Evolutionary conservation across 2,797 vertebrate species (phyloP).

Genomic region (Hypotaenidia philippensis): DNA sequence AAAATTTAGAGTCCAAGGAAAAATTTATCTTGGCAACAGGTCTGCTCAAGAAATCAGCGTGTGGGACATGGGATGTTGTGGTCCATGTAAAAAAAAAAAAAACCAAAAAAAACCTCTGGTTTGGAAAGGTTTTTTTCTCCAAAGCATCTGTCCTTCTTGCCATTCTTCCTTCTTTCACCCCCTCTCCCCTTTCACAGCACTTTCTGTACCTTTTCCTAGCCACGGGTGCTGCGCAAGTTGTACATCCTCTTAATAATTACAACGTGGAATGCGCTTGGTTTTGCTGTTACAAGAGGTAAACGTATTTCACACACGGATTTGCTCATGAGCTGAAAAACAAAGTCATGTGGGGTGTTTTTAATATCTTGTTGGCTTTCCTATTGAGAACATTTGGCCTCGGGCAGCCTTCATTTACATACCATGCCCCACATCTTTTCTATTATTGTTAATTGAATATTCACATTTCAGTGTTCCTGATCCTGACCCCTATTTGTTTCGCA

Average conservation of each 20-base stretch:
- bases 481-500: conserved; percentile 23
- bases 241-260: conserved; percentile 27
- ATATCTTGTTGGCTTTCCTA: conserved; percentile 39
- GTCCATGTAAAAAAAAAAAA: conserved; percentile 34
- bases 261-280: conserved; percentile 37
- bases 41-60: conserved; percentile 73
- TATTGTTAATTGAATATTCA: conserved; percentile 58
- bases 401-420: conserved; percentile 42
- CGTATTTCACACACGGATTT: conserved; percentile 53
- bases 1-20: conserved; percentile 77
- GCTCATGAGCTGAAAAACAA: conserved; percentile 52
- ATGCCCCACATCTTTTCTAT: conserved; percentile 23
- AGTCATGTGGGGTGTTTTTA: conserved; percentile 56
- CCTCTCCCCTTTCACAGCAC: background rate
- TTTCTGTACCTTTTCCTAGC: background rate
- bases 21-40: conserved; percentile 59
- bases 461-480: conserved; percentile 42
- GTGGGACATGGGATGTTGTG: conserved; percentile 68
- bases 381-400: conserved; percentile 35
- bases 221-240: background rate
- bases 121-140: conserved; percentile 60
- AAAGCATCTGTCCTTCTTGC: background rate
- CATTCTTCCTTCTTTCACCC: background rate
- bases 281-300: conserved; percentile 59
- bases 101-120: conserved; percentile 27